phyloP scores from a whole-genome alignment of 2,888 invertebrate genomes.

The Drosophila rellima region DNA sequence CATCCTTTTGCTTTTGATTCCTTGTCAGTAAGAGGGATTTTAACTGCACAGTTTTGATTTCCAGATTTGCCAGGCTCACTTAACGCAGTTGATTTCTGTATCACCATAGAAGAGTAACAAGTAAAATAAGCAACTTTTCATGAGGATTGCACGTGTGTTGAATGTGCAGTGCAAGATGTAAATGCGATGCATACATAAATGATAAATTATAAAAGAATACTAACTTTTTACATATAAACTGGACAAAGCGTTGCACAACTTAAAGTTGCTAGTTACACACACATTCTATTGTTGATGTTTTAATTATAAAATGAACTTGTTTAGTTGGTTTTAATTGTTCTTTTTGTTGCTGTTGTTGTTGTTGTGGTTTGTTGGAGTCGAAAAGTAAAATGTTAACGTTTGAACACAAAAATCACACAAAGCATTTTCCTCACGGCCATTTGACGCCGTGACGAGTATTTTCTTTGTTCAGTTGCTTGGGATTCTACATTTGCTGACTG shows the following conservation, averaged over 20 bases:
- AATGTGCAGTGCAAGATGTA: slow-evolving; percentile 18
- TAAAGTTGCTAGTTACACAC: slow-evolving; percentile 63
- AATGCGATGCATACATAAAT: slow-evolving; percentile 22
- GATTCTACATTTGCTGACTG: slow-evolving; percentile 61
- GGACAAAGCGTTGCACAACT: slow-evolving; percentile 78
- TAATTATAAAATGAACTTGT: slow-evolving; percentile 19
- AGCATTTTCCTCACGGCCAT: slow-evolving; percentile 69
- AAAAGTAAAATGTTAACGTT: slow-evolving; percentile 76
- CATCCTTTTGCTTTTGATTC: slow-evolving; percentile 24
- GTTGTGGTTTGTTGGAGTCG: slow-evolving; percentile 32
- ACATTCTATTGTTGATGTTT: slow-evolving; percentile 46
- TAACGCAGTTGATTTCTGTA: slow-evolving; percentile 84
- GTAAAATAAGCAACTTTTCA: not conserved
- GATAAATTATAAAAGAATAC: slow-evolving; percentile 52
- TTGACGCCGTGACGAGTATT: slow-evolving; percentile 54
- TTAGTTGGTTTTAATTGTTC: slow-evolving; percentile 5
- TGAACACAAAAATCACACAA: slow-evolving; percentile 82
- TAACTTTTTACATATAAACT: slow-evolving; percentile 79
- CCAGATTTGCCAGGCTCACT: slow-evolving; percentile 40
- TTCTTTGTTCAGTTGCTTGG: slow-evolving; percentile 80
- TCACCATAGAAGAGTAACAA: slow-evolving; percentile 20
- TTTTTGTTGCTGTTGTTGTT: slow-evolving; percentile 11
- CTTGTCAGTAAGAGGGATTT: slow-evolving; percentile 45
- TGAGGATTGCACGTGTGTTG: not conserved
- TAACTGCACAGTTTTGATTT: slow-evolving; percentile 40